Evolutionary conservation across 2,797 vertebrate species (phyloP).

Genomic region (Dryobates pubescens): DNA sequence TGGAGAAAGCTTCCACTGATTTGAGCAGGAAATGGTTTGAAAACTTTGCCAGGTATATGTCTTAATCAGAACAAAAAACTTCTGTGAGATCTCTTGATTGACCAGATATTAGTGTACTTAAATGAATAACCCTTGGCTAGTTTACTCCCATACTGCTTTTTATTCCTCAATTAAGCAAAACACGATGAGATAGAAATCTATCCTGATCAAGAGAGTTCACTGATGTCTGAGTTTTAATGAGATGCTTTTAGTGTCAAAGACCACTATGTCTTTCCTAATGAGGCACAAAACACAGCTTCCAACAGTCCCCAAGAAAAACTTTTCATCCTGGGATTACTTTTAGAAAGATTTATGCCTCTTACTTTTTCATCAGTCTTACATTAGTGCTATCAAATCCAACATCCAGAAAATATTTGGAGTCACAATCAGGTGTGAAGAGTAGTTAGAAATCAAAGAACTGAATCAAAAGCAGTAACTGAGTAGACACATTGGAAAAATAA

Average conservation of each 20-base stretch:
- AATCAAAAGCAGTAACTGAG: not conserved
- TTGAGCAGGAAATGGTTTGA: conserved; percentile 15
- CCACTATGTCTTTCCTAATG: not conserved
- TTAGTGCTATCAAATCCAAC: not conserved
- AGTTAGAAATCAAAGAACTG: not conserved
- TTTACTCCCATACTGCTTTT: not conserved
- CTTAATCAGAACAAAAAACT: conserved; percentile 53
- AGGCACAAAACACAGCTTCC: not conserved
- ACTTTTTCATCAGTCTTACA: not conserved
- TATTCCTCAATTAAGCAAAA: conserved; percentile 45
- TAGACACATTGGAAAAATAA: not conserved
- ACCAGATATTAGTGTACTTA: conserved; percentile 35
- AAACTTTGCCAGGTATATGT: not conserved
- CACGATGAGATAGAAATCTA: conserved; percentile 42
- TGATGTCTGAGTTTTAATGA: conserved; percentile 47
- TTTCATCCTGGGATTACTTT: not conserved
- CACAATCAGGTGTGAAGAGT: not conserved
- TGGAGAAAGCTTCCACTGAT: conserved; percentile 7
- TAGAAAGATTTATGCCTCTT: not conserved
- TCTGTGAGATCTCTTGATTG: conserved; percentile 8
- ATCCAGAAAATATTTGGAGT: not conserved
- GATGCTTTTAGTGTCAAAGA: conserved; percentile 23
- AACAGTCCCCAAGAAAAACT: not conserved
- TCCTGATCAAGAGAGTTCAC: conserved; percentile 32
- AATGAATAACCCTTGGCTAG: conserved; percentile 28